Evolutionary conservation across 1,140 invertebrate species (phyloP).

Genomic region (Drosophila pachea): DNA sequence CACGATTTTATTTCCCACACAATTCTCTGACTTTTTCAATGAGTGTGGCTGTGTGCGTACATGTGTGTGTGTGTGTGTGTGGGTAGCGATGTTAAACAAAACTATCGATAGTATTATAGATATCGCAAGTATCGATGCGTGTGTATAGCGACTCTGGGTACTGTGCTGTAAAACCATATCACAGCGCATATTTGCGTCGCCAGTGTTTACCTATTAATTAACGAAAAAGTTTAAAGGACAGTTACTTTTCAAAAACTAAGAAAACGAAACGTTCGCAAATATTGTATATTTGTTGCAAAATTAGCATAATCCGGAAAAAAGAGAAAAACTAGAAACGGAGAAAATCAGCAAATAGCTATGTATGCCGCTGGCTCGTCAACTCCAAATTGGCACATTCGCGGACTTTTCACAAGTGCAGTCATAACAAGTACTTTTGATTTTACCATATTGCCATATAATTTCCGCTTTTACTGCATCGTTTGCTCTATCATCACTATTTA

Average conservation of each 20-base stretch:
- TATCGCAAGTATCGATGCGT: constrained; percentile 25
- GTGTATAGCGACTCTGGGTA: neutral
- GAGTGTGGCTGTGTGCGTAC: constrained; percentile 42
- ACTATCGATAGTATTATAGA: constrained; percentile 20
- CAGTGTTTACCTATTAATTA: constrained; percentile 3
- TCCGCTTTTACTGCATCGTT: constrained; percentile 36
- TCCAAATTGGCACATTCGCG: constrained; percentile 18
- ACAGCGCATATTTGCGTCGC: neutral
- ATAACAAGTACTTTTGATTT: constrained; percentile 50
- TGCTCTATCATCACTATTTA: constrained; percentile 50
- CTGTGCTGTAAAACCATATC: constrained; percentile 14
- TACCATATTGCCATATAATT: constrained; percentile 52
- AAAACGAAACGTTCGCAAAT: constrained; percentile 7
- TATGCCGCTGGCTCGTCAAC: constrained; percentile 17
- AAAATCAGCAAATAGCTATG: constrained; percentile 30
- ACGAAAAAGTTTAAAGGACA: neutral
- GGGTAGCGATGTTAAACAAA: constrained; percentile 30
- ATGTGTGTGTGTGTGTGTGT: constrained; percentile 29
- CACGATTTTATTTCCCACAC: constrained; percentile 64
- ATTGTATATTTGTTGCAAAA: constrained; percentile 5
- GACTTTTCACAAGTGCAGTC: constrained; percentile 37
- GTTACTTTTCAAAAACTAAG: constrained; percentile 25
- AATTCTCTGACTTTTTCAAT: constrained; percentile 70
- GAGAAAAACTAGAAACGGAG: constrained; percentile 22
- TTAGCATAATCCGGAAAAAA: constrained; percentile 13